These are phyloP conservation scores for Diglossa brunneiventris DNA, from an alignment of 2,113 vertebrate species.

Conservation along the genomic window DNA sequence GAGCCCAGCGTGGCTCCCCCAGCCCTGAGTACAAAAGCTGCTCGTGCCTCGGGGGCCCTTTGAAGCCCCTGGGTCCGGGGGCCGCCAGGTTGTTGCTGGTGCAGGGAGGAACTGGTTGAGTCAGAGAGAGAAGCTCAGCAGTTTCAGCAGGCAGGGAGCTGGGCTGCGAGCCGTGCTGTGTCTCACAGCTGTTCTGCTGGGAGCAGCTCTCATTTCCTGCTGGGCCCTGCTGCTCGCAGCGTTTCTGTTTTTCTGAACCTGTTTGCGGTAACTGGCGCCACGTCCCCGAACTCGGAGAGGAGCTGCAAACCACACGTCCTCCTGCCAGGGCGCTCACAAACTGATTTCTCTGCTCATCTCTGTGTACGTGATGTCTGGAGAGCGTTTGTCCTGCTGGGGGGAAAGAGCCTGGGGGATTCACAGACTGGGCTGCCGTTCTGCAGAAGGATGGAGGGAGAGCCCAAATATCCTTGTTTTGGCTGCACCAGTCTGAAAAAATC, in stretches of 20 bases:
- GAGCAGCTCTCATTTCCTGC: conserved; percentile 45
- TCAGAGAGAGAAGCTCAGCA: not conserved
- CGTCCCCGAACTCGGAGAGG: not conserved
- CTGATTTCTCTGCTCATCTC: not conserved
- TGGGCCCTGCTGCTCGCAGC: not conserved
- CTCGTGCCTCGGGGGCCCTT: not conserved
- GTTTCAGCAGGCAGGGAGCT: not conserved
- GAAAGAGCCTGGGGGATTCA: not conserved
- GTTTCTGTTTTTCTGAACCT: not conserved
- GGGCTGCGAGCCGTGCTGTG: not conserved
- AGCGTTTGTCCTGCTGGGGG: rapidly evolving
- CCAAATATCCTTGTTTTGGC: not conserved
- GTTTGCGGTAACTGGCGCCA: not conserved
- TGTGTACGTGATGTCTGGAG: too few relatives aligned
- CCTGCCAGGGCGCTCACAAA: not conserved
- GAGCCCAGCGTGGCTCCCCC: not conserved
- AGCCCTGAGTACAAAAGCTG: not conserved
- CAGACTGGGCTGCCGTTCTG: rapidly evolving
- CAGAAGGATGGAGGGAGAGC: not conserved
- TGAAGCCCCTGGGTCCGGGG: not conserved
- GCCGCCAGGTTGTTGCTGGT: not conserved
- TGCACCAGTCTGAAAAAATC: not conserved
- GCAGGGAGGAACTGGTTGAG: conserved; percentile 26
- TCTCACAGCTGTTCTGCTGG: not conserved
- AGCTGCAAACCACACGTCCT: not conserved